These are phyloP conservation scores for Hemithea aestivaria DNA, from an alignment of 2,888 invertebrate species.

Conservation along the genomic window DNA sequence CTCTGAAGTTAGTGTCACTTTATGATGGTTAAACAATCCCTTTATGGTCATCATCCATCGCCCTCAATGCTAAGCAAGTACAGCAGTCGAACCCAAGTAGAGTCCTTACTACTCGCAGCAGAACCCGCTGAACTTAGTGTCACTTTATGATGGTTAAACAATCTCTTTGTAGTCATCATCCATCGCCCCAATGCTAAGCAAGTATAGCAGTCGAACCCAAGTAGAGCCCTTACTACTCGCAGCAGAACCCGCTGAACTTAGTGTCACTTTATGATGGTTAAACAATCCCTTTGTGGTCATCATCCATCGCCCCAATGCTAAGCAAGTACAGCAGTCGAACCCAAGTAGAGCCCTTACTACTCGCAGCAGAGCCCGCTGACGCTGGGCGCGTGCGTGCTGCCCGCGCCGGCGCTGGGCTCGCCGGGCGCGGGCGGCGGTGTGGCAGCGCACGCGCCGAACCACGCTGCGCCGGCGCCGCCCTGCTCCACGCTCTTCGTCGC, in stretches of 20 bases:
- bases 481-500: constrained; percentile 99
- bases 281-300: no score
- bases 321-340: constrained; percentile 9
- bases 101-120: constrained; percentile 43
- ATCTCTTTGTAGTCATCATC: no score
- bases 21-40: no score
- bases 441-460: constrained; percentile 81
- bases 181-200: no score
- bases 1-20: no score
- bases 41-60: no score
- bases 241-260: constrained; percentile 73
- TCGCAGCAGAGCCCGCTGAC: constrained; percentile 68
- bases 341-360: constrained; percentile 44
- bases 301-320: no score
- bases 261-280: no score
- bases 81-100: constrained; percentile 30
- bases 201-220: constrained; percentile 16
- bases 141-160: no score
- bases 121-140: constrained; percentile 77
- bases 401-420: constrained; percentile 95
- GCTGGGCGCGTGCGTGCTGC: constrained; percentile 89
- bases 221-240: constrained; percentile 43
- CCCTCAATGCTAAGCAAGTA: no score
- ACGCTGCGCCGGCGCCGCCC: constrained; percentile 86
- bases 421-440: constrained; percentile 82